Conservation (phyloP, 2,888 invertebrate genomes). For the Nowickia ferox region DNA sequence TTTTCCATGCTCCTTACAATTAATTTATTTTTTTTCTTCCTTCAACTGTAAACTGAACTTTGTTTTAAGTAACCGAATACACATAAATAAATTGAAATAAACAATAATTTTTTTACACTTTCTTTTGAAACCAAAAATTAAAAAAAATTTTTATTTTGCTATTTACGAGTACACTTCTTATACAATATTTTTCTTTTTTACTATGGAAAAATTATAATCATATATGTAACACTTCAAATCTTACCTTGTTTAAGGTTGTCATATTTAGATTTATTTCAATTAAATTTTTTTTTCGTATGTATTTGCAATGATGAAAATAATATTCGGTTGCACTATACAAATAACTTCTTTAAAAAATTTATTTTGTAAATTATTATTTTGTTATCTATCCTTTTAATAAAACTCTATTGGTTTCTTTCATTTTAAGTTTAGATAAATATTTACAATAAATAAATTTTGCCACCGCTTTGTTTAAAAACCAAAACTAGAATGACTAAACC, state of each 20-base stretch:
- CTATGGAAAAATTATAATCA: not conserved
- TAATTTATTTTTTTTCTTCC: no score
- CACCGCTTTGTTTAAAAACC: slow-evolving; percentile 63
- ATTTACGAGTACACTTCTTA: not conserved
- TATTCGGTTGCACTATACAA: not conserved
- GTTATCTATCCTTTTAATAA: slow-evolving; percentile 38
- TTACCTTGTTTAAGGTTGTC: slow-evolving; percentile 60
- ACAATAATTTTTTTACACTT: no score
- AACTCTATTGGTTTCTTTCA: slow-evolving; percentile 11
- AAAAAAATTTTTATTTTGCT: no score
- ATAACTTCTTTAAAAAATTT: not conserved
- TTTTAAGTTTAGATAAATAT: not conserved
- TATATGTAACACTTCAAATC: slow-evolving; percentile 6
- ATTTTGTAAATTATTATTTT: not conserved
- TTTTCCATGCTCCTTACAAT: no score
- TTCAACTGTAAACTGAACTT: no score
- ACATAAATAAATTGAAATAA: no score
- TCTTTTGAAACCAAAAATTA: no score
- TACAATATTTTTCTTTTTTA: not conserved
- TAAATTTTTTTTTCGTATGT: slow-evolving; percentile 11
- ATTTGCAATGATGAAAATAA: not conserved
- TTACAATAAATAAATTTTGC: slow-evolving; percentile 18
- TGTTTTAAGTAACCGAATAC: no score
- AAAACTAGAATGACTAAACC: slow-evolving; percentile 63
- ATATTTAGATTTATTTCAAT: slow-evolving; percentile 45